Evolutionary conservation across 2,888 invertebrate genomes (phyloP).

Genomic region (Timema podura): DNA sequence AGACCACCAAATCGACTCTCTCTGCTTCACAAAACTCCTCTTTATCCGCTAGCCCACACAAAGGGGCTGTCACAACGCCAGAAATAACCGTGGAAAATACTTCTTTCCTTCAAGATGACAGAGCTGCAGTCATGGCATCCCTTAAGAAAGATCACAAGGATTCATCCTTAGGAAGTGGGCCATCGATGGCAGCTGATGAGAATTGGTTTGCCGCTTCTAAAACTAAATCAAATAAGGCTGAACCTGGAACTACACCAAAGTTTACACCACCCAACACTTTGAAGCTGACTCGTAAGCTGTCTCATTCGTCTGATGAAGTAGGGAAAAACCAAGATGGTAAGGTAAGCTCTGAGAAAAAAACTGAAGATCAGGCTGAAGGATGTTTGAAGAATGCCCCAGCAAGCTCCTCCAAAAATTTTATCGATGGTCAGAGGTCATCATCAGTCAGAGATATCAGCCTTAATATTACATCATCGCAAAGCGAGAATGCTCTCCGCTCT

Average conservation of each 20-base stretch:
- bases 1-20: conserved; percentile 4
- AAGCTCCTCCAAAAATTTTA: conserved; percentile 38
- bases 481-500: conserved; percentile 71
- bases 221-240: neutral
- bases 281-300: conserved; percentile 57
- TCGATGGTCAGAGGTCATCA: conserved; percentile 46
- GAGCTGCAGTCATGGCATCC: conserved; percentile 42
- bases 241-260: conserved; percentile 35
- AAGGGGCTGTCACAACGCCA: conserved; percentile 53
- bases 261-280: conserved; percentile 52
- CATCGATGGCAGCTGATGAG: neutral
- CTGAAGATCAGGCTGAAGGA: conserved; percentile 38
- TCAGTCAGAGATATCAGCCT: conserved; percentile 56
- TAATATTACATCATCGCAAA: conserved; percentile 72
- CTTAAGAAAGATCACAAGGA: conserved; percentile 11
- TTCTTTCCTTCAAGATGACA: conserved; percentile 25
- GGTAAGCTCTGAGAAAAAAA: conserved; percentile 4
- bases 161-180: neutral
- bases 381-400: conserved; percentile 10
- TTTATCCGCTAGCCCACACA: conserved; percentile 36
- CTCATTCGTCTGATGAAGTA: conserved; percentile 67
- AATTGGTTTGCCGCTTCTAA: neutral
- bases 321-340: conserved; percentile 41
- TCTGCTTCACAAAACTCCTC: conserved; percentile 23
- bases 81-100: conserved; percentile 55